Evolutionary conservation across 2,113 vertebrate genomes (phyloP), one percentile per base, ranked within the genome.

Genomic region (Microcebus jonahi): DNA sequence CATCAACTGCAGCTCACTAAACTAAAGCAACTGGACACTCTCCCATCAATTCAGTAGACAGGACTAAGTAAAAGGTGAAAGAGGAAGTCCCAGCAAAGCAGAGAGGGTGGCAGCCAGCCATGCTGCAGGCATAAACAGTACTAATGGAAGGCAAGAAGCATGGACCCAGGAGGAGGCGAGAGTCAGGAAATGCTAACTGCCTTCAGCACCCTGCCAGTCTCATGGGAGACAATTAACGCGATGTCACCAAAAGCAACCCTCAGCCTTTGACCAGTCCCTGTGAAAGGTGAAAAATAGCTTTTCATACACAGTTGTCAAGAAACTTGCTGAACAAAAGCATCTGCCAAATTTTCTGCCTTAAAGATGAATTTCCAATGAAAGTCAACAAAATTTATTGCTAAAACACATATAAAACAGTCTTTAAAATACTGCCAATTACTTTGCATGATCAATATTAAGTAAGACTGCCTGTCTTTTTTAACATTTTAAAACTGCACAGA

Each of bases 171-270:
- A 87, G 86, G 65, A n/a, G 45, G 68, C 65, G 12, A 65, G 67
- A 90, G 76, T 57, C 88, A 63, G 93, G 68, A 96, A 92, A 88
- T 2, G 88, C 53, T 86, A 92, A 83, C 93, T 70, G 91, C 91
- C 91, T 88, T 87, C 82, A 85, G 88, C 45, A 0, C 82, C 96
- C 85, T 36, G 48, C 90, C 68, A 79, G 77, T 95, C 98, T 95
- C 97, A 8, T 57, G 97, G 96, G 98, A 98, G 92, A 97, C 96
- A 98, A 98, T 98, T 98, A 98, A 96, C 29, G 9, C 94, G 71
- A 12, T 97, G 97, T 96, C 97, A 96, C 96, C 81, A 79, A 97
- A 97, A 98, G 94, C 71, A 96, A 94, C 90, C 42, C n/a, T 95
- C 65, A 70, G 97, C 96, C 96, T 97, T 96, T 97, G 95, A 98